Conservation (phyloP, 1,140 invertebrate genomes). For the Gonioctena quinquepunctata region DNA sequence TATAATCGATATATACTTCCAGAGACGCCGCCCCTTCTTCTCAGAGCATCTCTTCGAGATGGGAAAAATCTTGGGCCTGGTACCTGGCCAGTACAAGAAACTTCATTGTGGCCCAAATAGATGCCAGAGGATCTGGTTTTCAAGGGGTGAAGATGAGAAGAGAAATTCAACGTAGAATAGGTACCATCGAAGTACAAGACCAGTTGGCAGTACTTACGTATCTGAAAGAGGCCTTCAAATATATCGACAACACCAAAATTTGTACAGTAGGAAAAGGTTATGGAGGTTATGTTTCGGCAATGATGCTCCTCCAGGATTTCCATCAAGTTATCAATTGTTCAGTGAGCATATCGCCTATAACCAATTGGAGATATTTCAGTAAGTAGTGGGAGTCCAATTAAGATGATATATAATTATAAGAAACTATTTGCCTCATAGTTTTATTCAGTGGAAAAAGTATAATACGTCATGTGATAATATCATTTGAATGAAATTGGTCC, state of each 20-base stretch:
- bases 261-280: constrained; percentile 76
- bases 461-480: no score
- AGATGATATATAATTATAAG: no score
- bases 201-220: constrained; percentile 82
- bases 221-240: constrained; percentile 72
- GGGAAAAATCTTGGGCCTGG: constrained; percentile 74
- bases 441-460: no score
- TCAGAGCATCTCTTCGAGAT: constrained; percentile 75
- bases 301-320: constrained; percentile 73
- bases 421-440: no score
- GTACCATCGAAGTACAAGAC: constrained; percentile 77
- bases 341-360: constrained; percentile 79
- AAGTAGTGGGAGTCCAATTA: no score
- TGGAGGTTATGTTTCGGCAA: constrained; percentile 72
- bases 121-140: constrained; percentile 76
- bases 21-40: constrained; percentile 76
- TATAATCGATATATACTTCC: constrained; percentile 20
- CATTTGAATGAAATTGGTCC: no score
- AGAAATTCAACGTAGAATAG: constrained; percentile 68
- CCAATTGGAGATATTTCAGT: constrained; percentile 81
- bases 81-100: constrained; percentile 76
- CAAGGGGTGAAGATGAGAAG: constrained; percentile 76
- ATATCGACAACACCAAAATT: constrained; percentile 72
- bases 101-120: constrained; percentile 78
- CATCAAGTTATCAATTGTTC: constrained; percentile 76